Evolutionary conservation across 2,113 vertebrate genomes (phyloP).

Genomic region (Garra rufa): DNA sequence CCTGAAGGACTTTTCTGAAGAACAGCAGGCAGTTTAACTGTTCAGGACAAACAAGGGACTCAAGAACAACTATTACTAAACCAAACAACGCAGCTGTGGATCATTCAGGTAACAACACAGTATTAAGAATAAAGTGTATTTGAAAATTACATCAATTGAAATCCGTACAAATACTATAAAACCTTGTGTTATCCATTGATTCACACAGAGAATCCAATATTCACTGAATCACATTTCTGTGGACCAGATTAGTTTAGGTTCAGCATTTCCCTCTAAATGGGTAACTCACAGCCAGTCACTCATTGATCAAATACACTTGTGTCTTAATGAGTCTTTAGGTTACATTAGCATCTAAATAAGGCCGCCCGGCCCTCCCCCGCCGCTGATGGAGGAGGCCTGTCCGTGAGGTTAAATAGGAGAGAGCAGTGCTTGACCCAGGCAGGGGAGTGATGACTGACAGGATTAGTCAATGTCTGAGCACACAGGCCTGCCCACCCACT

Average conservation of each 20-base stretch:
- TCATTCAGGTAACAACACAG: too few relatives aligned
- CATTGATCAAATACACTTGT: conserved; percentile 53
- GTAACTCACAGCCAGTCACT: conserved; percentile 52
- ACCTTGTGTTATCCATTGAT: not conserved
- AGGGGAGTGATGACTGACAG: conserved; percentile 44
- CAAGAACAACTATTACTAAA: too few relatives aligned
- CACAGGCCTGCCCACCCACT: conserved; percentile 29
- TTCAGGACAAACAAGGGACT: too few relatives aligned
- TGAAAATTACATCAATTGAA: too few relatives aligned
- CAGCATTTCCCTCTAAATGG: conserved; percentile 36
- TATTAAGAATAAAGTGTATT: too few relatives aligned
- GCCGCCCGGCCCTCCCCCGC: conserved; percentile 15
- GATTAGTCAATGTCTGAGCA: conserved; percentile 44
- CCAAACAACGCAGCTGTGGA: too few relatives aligned
- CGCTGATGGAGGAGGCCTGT: conserved; percentile 21
- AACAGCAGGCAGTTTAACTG: too few relatives aligned
- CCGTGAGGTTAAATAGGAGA: conserved; percentile 27
- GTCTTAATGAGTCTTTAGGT: conserved; percentile 58
- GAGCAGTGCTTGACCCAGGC: conserved; percentile 41
- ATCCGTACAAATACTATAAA: too few relatives aligned
- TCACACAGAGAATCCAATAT: not conserved
- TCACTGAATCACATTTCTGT: not conserved
- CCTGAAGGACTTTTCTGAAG: too few relatives aligned
- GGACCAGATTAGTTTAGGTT: conserved; percentile 18
- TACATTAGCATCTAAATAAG: conserved; percentile 57